Percentiles rank a stretch among this genome's conserved stretches.
Conservation (phyloP, 2,888 invertebrate species). For the Eumacrocentrus americanus region DNA sequence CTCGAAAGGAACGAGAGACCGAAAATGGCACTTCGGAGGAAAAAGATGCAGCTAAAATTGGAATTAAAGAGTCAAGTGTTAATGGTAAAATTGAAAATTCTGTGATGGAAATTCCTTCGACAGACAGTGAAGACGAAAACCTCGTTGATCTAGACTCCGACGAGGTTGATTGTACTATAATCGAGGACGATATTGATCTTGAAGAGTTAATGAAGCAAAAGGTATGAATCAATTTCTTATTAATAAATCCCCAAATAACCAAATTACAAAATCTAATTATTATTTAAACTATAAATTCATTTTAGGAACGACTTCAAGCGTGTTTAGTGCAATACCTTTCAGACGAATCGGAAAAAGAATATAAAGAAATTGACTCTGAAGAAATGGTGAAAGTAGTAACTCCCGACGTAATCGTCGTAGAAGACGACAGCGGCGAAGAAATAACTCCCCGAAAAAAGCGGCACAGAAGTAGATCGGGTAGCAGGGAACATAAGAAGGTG, state of each 20-base stretch:
- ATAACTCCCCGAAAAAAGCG: constrained; percentile 59
- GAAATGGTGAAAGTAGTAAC: constrained; percentile 52
- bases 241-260: too few species aligned
- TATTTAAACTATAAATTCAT: constrained; percentile 1
- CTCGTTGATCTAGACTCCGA: constrained; percentile 59
- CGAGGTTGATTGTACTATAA: constrained; percentile 72
- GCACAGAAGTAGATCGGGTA: constrained; percentile 55
- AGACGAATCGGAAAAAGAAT: constrained; percentile 69
- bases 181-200: constrained; percentile 85
- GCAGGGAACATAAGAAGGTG: constrained; percentile 52
- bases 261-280: background rate
- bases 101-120: constrained; percentile 53
- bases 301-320: constrained; percentile 72
- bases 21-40: constrained; percentile 52
- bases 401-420: constrained; percentile 70
- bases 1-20: constrained; percentile 49
- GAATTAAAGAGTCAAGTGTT: constrained; percentile 45
- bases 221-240: too few species aligned
- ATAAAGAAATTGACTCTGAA: constrained; percentile 53
- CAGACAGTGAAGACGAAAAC: constrained; percentile 58
- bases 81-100: constrained; percentile 54
- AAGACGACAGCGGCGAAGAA: constrained; percentile 70
- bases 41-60: constrained; percentile 40
- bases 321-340: constrained; percentile 78
- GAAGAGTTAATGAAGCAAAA: constrained; percentile 91